Evolutionary conservation across 2,888 invertebrate genomes (phyloP), one percentile per base, ranked within the genome.

Genomic region (Oscheius onirici): DNA sequence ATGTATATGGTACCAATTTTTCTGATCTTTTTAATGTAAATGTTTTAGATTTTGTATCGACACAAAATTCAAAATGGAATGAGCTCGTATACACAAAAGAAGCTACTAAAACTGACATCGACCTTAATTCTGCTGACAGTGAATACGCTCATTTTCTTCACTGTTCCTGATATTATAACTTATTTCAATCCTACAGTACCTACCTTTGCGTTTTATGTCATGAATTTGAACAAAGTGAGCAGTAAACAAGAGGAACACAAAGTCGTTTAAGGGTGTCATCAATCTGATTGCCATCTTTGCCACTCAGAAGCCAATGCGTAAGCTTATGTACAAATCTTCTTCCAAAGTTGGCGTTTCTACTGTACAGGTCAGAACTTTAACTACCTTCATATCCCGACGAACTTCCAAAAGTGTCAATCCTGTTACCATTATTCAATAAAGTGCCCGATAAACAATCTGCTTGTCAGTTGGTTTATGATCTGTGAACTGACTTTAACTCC

Each of bases 201-300:
- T 10, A 73, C 77, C 0, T 75, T 74, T 57, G 67, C 61, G 0
- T 73, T 81, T 69, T 81, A 79, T 67, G 24, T 81, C 13, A 76
- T 81, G 76, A 81, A 81, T 65, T 65, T 81, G 69, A 77, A 77
- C 69, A 81, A 81, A 72, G 80, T 74, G 15, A 55, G 63, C n/a
- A 20, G 3, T 28, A 52, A 34, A 34, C 34, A 34, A 34, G 34
- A 8, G 34, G 34, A 34, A n/a, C n/a, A n/a, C 44, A 22, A 40
- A 40, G 41, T 60, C 22, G 13, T 49, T 75, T 40, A 65, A 79
- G 77, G 79, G 79, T 15, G 40, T 75, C 3, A 69, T 80, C 20
- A 80, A 80, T 49, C 46, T 80, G 5, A 15, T 80, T 0, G 77
- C 77, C 17, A 76, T 80, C 49, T 63, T 80, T 13, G 52, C 67